Evolutionary conservation across 2,113 vertebrate genomes (phyloP), one percentile per base, ranked within the genome.

Genomic region (Lepus timidus): DNA sequence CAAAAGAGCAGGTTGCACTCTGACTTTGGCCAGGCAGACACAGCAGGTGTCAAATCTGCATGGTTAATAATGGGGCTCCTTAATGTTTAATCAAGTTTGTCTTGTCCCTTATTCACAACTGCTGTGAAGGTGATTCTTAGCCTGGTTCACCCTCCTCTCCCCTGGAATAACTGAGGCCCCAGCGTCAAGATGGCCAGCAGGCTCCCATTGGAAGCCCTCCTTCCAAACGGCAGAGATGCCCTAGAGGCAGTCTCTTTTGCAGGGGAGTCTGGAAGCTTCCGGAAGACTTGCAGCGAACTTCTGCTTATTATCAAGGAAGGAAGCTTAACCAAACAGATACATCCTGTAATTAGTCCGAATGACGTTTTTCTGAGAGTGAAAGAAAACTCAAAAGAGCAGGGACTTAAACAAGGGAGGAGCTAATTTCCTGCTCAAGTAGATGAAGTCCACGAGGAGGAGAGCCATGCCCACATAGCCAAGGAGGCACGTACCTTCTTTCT

Each of bases 381-480:
- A 64, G 68, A 74, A 94, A 44, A 19, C 81, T 73, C 68, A 76
- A 67, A 78, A 23, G 10, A 83, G 19, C 68, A 76, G 13, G 31
- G 39, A 7, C n/a, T 75, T 52, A 49, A 27, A 33, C 31, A 78
- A 44, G 13, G 17, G 11, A 12, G 6, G 14, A 88, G 36, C 8
- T 4, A 4, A 44, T 61, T 61, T 74, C 31, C 75, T 65, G 70
- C 65, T n/a, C 1, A 1, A 0, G 1, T 44, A 61, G 75, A 73
- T 33, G 29, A 74, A 10, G n/a, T 75, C 12, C 14, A 11, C 1
- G 6, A 2, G 20, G 17, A 52, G 4, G 33, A 31, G 89, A 27
- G 22, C 29, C 33, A 3, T 1, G 19, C 23, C 8, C 13, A 3
- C 39, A 2, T 3, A 0, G 14, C 27, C 36, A 29, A 27, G 33